Conservation (phyloP, 1,140 invertebrate genomes). For the Drosophila guanche region DNA sequence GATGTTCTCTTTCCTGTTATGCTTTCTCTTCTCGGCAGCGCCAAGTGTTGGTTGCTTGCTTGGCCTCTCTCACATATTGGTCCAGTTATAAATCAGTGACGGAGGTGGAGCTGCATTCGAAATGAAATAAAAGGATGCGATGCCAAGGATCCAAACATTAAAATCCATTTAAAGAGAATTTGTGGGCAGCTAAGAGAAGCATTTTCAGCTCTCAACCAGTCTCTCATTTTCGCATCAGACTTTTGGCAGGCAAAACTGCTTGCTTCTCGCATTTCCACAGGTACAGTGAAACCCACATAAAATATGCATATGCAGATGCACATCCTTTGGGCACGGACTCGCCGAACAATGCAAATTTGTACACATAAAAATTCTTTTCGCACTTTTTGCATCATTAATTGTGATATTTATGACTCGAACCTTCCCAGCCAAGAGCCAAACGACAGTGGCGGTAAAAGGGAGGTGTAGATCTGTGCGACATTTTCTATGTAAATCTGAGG, state of each 20-base stretch:
- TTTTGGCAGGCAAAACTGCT: conserved; percentile 20
- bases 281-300: conserved; percentile 31
- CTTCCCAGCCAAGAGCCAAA: conserved; percentile 5
- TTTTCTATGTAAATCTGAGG: conserved; percentile 75
- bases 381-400: conserved; percentile 83
- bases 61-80: conserved; percentile 44
- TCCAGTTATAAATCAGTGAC: conserved; percentile 59
- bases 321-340: conserved; percentile 17
- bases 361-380: conserved; percentile 69
- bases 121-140: neutral
- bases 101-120: conserved; percentile 26
- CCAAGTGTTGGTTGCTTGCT: neutral
- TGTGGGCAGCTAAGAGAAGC: neutral
- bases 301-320: conserved; percentile 34
- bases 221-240: neutral
- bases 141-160: too few relatives aligned
- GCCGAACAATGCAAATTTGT: conserved; percentile 57
- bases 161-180: too few relatives aligned
- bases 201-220: neutral
- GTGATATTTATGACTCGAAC: conserved; percentile 71
- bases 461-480: conserved; percentile 29
- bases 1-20: conserved; percentile 72
- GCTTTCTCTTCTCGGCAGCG: conserved; percentile 35
- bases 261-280: conserved; percentile 36
- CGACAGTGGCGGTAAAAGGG: neutral